A percentile compares a stretch with the other conserved stretches of the same genome.
These are phyloP conservation scores for Theropithecus gelada DNA, from an alignment of 2,113 vertebrate species.

Conservation along the genomic window DNA sequence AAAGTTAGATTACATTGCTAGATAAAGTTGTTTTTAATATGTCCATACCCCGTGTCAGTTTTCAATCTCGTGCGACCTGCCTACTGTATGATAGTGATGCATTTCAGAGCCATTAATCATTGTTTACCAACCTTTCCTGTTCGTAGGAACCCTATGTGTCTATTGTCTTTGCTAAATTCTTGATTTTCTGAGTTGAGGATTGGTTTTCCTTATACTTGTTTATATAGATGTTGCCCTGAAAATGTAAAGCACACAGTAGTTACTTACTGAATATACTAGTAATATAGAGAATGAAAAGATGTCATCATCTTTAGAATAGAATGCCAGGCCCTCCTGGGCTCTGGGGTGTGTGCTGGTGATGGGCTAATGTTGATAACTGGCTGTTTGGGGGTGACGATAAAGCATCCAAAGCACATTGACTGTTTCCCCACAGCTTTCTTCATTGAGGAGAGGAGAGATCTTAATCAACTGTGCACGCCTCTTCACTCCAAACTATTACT, in stretches of 20 bases:
- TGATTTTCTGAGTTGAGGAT: not conserved
- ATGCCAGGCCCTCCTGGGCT: not conserved
- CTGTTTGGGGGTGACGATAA: not conserved
- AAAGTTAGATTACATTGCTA: not conserved
- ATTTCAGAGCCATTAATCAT: not conserved
- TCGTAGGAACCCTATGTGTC: not conserved
- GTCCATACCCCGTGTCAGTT: too few species aligned
- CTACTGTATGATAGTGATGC: accelerated
- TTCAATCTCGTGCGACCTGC: not conserved
- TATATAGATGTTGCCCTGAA: not conserved
- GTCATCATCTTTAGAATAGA: not conserved
- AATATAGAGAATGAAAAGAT: not conserved
- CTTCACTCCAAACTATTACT: not conserved
- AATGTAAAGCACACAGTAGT: not conserved
- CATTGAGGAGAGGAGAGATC: conserved; percentile 70
- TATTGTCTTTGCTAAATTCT: not conserved
- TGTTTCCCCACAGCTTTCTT: conserved; percentile 47
- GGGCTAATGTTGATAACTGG: conserved; percentile 68
- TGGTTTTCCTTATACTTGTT: not conserved
- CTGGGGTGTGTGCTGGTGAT: not conserved
- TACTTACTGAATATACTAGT: not conserved
- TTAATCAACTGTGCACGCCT: accelerated
- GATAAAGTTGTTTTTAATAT: not conserved
- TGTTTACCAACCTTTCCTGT: not conserved
- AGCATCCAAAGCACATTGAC: accelerated